These are phyloP conservation scores for Periophthalmus modestus DNA, from an alignment of 2,113 vertebrate species.

Conservation along the genomic window DNA sequence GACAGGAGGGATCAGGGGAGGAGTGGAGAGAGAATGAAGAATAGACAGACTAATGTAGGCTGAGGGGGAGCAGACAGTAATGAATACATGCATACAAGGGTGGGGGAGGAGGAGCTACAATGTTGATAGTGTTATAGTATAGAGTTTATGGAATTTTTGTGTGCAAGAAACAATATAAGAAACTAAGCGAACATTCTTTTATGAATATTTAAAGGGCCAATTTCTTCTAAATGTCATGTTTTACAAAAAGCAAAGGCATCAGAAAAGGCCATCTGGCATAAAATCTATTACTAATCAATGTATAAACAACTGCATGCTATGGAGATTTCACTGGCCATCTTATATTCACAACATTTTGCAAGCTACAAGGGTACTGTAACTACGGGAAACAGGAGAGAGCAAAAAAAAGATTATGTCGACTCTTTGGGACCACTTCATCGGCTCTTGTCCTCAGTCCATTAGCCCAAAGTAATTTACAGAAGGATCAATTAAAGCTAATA, in stretches of 20 bases:
- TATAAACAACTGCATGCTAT: no score
- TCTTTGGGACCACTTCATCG: conserved; percentile 42
- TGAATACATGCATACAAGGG: neutral
- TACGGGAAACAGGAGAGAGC: conserved; percentile 3
- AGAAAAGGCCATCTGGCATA: no score
- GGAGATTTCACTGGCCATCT: no score
- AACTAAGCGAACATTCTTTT: no score
- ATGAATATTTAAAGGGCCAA: no score
- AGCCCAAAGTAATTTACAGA: conserved; percentile 51
- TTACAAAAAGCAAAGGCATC: no score
- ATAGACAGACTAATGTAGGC: neutral
- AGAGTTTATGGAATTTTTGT: no score
- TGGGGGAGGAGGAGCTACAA: neutral
- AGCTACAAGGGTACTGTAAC: conserved; percentile 10
- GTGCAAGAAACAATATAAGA: no score
- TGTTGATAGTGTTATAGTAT: neutral
- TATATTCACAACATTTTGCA: no score
- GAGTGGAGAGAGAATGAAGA: neutral
- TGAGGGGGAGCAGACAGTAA: neutral
- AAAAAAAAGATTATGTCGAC: neutral
- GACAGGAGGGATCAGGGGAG: conserved; percentile 4
- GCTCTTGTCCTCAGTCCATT: conserved; percentile 48
- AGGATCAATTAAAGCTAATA: conserved; percentile 37
- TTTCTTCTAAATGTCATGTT: no score
- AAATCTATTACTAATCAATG: no score